Percentiles rank a stretch among this genome's conserved stretches.
These are phyloP conservation scores for Bombus difficillimus DNA, from an alignment of 1,140 invertebrate genomes.

Conservation along the genomic window DNA sequence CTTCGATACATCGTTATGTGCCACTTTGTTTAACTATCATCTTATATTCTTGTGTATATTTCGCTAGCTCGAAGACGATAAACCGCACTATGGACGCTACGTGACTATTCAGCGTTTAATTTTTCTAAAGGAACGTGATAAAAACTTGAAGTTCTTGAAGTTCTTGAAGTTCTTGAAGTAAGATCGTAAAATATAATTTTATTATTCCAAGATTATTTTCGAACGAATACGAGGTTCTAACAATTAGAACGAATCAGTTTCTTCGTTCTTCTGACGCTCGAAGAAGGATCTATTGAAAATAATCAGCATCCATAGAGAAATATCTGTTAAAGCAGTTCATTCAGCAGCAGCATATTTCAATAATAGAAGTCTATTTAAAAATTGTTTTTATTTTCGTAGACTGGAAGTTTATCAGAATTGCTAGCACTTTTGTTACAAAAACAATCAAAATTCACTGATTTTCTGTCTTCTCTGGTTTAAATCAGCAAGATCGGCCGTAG, in stretches of 20 bases:
- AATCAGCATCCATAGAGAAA: too few species aligned
- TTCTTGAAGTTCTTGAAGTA: not conserved
- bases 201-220: not conserved
- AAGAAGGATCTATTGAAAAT: too few species aligned
- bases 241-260: not conserved
- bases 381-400: too few species aligned
- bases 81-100: too few species aligned
- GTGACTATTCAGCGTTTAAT: not conserved
- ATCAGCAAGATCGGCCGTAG: not conserved
- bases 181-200: not conserved
- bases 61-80: too few species aligned
- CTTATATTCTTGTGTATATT: not conserved
- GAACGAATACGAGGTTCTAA: not conserved
- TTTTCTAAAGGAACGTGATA: not conserved
- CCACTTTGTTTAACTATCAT: not conserved
- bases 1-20: conserved; percentile 13
- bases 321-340: too few species aligned
- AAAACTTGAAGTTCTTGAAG: not conserved
- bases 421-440: too few species aligned
- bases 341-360: too few species aligned
- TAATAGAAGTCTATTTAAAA: too few species aligned
- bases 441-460: too few species aligned
- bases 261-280: too few species aligned
- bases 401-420: too few species aligned
- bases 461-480: not conserved